Base-by-base conservation (phyloP, 2,888 invertebrate species). In the Caenorhabditis doughertyi region DNA sequence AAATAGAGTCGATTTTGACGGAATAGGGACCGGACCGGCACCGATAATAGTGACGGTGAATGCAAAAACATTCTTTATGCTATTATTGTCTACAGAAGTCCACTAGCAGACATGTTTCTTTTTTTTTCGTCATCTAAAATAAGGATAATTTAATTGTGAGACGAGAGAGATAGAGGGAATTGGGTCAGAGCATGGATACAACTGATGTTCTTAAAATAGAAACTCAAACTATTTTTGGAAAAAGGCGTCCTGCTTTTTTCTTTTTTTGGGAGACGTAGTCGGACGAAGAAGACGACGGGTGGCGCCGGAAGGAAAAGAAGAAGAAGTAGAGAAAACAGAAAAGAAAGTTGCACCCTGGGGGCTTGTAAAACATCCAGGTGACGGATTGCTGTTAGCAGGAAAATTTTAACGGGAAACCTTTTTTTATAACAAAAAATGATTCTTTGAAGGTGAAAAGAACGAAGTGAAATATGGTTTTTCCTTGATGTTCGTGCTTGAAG, bases 121-220 rank as follows among this genome's bases (percentile, higher is more conserved):
- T 4, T 13, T 3, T 16, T 35, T 16, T 47, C 67, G 51, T 67
- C 64, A 58, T 67, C n/a, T 16, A 13, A 58, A 35, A 60, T 35
- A 25, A 51, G 18, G 68, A 62, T 77, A 77, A 77, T 55, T 77
- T 67, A 42, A 77, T 77, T 77, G 9, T 39, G 44, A 58, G 21
- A 73, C 11, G 44, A 49, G 58, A n/a, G 27, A 60, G 9, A 55
- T n/a, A n/a, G n/a, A n/a, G n/a, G 32, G 32, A 56, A 44, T 2
- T 11, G 25, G 56, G 23, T 32, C 32, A 29, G 21, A 39, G 29
- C 18, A 44, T 44, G 42, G 25, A 39, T 39, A 58, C 53, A 65
- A 51, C 65, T 65, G 74, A 67, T 77, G 68, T 77, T 77, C 77
- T 77, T 25, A 44, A 77, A 77, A 77, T 77, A 77, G 77, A 77